Evolutionary conservation across 2,888 invertebrate species (phyloP), one percentile per base, ranked within the genome.

Genomic region (Gandaritis pyraliata): DNA sequence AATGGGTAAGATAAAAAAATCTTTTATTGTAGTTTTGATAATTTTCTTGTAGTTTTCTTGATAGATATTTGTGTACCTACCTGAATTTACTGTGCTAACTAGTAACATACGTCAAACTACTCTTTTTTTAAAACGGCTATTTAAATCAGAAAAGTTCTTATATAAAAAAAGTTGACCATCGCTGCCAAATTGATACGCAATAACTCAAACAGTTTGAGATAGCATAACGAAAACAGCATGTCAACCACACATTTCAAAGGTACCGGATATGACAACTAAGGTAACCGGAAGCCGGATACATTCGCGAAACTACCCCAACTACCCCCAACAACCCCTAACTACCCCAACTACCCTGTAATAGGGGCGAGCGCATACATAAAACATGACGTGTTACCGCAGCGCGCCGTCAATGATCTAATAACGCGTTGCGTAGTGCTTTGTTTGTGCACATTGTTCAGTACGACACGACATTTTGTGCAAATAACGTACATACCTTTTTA

Each of bases 321-420:
- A 33, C 33, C 33, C 33, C 29, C 29, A 29, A 29, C 29, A 4
- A 29, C 29, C 29, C 29, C 33, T 2, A 33, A 33, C 8, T 70
- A 66, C 51, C 61, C 56, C 53, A 30, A 62, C 65, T 66, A 64
- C 58, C 55, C 58, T 47, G 58, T 67, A 60, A 67, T 59, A 61
- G 64, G 64, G 69, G 62, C 56, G 59, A 57, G 64, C 74, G 77
- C 81, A 87, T 89, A 86, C 86, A 89, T 88, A 88, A 88, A 87
- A 88, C 86, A 88, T 88, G 77, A 72, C 72, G 77, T 80, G 82
- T 86, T 83, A 81, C 86, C 84, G 84, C 86, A 80, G 78, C 82
- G 80, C 81, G 77, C 74, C 71, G 66, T 75, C 85, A 83, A 86
- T 87, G 88, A 89, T 90, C 89, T 87, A 89, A 90, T 88, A 88